These are phyloP conservation scores for Acromyrmex charruanus DNA, from an alignment of 1,140 invertebrate species.

Conservation along the genomic window DNA sequence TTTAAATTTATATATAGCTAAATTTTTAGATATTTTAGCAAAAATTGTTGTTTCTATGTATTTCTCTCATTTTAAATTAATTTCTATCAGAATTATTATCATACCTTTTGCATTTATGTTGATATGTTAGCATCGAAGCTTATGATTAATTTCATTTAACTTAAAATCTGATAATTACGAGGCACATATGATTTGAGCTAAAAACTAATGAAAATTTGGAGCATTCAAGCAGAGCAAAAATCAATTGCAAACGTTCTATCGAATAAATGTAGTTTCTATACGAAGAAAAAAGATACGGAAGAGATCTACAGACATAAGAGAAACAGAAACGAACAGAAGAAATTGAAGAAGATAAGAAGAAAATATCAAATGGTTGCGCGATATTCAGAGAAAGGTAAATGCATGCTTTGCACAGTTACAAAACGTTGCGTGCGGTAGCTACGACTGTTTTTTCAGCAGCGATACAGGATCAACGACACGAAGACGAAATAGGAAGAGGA, in stretches of 20 bases:
- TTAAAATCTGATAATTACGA: neutral
- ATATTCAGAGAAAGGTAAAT: conserved; percentile 7
- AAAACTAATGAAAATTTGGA: neutral
- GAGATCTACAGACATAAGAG: neutral
- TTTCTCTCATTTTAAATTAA: neutral
- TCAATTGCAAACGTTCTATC: neutral
- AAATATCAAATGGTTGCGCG: conserved; percentile 41
- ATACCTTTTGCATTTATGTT: neutral
- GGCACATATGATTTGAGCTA: neutral
- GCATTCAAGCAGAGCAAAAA: neutral
- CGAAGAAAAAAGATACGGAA: neutral
- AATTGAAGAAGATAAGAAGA: conserved; percentile 24
- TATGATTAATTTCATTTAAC: neutral
- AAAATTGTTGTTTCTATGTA: neutral
- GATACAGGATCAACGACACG: conserved; percentile 32
- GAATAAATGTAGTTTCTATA: neutral
- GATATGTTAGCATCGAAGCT: neutral
- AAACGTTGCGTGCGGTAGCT: conserved; percentile 35
- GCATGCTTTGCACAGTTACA: neutral
- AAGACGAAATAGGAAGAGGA: neutral
- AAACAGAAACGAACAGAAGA: neutral
- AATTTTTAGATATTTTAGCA: too few species aligned
- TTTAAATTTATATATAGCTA: too few species aligned
- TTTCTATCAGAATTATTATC: neutral
- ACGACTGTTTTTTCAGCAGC: conserved; percentile 27